phyloP scores from a whole-genome alignment of 1,140 invertebrate species.

The Cephus cinctus region DNA sequence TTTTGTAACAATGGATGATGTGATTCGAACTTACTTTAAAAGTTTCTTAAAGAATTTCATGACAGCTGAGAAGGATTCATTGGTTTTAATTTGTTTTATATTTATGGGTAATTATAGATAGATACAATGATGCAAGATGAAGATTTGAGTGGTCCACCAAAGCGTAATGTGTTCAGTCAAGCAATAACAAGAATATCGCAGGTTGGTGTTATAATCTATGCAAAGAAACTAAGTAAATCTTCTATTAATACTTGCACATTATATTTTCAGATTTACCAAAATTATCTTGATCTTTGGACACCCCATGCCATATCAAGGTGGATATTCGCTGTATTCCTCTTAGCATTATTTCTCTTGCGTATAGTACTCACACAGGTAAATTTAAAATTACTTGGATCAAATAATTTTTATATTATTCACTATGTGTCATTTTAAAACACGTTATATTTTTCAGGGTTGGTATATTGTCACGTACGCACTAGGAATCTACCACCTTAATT shows the following conservation, averaged over 20 bases:
- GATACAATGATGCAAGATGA: constrained; percentile 56
- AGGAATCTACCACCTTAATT: constrained; percentile 98
- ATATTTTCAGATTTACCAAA: constrained; percentile 48
- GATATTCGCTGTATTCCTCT: constrained; percentile 37
- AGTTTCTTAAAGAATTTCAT: neutral
- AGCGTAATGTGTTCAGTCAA: constrained; percentile 45
- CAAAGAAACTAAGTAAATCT: too few relatives aligned
- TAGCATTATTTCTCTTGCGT: constrained; percentile 47
- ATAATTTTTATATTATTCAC: constrained; percentile 2
- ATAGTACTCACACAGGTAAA: constrained; percentile 20
- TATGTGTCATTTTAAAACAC: constrained; percentile 2
- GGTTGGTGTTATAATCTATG: too few relatives aligned
- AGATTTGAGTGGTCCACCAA: constrained; percentile 46
- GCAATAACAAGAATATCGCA: constrained; percentile 47
- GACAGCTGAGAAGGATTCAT: neutral
- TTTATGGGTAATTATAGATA: constrained; percentile 20
- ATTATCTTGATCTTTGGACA: constrained; percentile 50
- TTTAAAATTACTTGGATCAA: neutral
- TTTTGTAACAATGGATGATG: too few relatives aligned
- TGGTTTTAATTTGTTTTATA: neutral
- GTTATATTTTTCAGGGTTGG: constrained; percentile 82
- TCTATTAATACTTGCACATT: too few relatives aligned
- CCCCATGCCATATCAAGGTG: constrained; percentile 49
- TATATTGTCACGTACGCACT: constrained; percentile 99
- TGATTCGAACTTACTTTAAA: too few relatives aligned